These are phyloP conservation scores for Ascaphus truei DNA, from an alignment of 2,113 vertebrate genomes.

Conservation along the genomic window DNA sequence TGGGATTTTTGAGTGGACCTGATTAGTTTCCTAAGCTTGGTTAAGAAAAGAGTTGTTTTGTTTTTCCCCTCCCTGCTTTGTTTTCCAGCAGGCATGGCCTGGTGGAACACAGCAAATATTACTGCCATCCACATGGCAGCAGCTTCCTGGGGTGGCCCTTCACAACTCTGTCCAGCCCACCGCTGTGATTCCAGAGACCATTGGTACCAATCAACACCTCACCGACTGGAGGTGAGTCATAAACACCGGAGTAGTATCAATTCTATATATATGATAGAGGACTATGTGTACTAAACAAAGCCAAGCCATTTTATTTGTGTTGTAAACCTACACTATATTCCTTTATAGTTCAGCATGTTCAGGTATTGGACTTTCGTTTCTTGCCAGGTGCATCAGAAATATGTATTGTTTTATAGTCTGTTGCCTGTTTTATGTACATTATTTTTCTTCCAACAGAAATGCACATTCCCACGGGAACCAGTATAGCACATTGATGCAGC, in stretches of 20 bases:
- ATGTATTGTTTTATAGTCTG: background rate
- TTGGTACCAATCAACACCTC: conserved; percentile 69
- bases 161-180: conserved; percentile 84
- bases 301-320: no score
- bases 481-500: conserved; percentile 78
- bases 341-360: no score
- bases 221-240: conserved; percentile 88
- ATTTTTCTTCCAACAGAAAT: conserved; percentile 50
- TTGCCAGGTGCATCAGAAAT: background rate
- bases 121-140: conserved; percentile 94
- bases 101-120: conserved; percentile 93
- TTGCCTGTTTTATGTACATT: no score
- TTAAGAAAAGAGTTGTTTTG: conserved; percentile 44
- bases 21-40: conserved; percentile 39
- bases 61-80: conserved; percentile 45
- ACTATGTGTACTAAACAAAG: no score
- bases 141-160: conserved; percentile 88
- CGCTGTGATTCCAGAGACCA: conserved; percentile 75
- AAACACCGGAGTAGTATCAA: no score
- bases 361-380: background rate
- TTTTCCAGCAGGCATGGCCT: conserved; percentile 91
- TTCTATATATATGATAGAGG: no score
- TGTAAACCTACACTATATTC: no score
- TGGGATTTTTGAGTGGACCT: conserved; percentile 34
- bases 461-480: conserved; percentile 83